Evolutionary conservation across 1,140 invertebrate genomes (phyloP), one percentile per base, ranked within the genome.

Genomic region (Linepithema humile): DNA sequence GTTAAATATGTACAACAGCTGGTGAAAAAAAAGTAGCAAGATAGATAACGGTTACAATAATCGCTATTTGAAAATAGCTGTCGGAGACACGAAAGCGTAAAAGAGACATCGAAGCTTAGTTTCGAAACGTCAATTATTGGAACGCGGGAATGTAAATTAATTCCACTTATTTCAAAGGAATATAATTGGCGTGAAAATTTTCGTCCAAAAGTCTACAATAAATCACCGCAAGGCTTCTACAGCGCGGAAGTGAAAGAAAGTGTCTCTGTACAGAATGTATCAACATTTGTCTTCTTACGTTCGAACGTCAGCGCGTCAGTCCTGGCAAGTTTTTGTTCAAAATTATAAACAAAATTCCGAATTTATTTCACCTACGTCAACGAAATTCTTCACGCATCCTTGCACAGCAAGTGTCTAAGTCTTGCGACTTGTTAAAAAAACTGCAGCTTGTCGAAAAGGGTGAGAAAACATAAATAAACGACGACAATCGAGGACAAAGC

Each of bases 341-440:
- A 23, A 43, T 1, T 17, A 32, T 23, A 53, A 67, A 20, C 26
- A 26, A 6, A 80, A 20, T 12, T 32, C 0, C n/a, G 59, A 35
- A 12, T 35, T 55, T 26, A 23, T 23, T 38, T 17, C 15, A 62
- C 2, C 17, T 17, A 17, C 26, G 10, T 0, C 20, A 53, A 69
- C 64, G 35, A 80, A 80, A 80, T 43, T 67, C 70, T 80, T 80
- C 75, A 80, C 75, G 64, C 64, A 55, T 43, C 38, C 38, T 80
- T 32, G 35, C 64, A 78, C 45, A 35, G 43, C 55, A 12, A 23
- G 73, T n/a, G 17, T 40, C 15, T 72, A 82, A 59, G 3, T 48
- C 38, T 48, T 45, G 55, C 20, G 40, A n/a, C 29, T 74, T 73
- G 40, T 74, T 82, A 60, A 12, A 12, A 45, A 45, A 82, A 82